Conservation (phyloP, 2,888 invertebrate genomes). For the Pimpla rufipes region DNA sequence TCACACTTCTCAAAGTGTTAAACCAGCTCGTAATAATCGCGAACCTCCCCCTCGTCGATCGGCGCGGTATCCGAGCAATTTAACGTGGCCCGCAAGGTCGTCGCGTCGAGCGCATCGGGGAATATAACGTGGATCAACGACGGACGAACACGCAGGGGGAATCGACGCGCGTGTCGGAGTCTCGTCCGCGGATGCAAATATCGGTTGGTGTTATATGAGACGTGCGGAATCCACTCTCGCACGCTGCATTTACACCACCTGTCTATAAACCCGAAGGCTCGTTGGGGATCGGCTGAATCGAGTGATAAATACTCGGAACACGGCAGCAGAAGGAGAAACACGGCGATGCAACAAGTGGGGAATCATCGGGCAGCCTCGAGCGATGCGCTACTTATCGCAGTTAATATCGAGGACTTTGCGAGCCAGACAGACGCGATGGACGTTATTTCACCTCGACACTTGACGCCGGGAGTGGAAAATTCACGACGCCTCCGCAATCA, state of each 20-base stretch:
- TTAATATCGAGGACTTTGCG: constrained; percentile 62
- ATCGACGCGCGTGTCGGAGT: constrained; percentile 61
- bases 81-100: constrained; percentile 62
- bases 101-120: constrained; percentile 40
- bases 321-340: constrained; percentile 43
- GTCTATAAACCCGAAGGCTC: constrained; percentile 18
- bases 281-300: constrained; percentile 57
- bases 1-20: too few species aligned
- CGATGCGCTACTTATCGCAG: constrained; percentile 67
- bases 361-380: constrained; percentile 51
- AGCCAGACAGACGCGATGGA: constrained; percentile 52
- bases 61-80: constrained; percentile 55
- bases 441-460: constrained; percentile 64
- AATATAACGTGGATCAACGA: too few species aligned
- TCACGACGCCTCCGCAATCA: constrained; percentile 66
- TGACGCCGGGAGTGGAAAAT: constrained; percentile 54
- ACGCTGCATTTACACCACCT: neutral
- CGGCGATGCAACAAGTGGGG: constrained; percentile 58
- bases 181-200: constrained; percentile 43
- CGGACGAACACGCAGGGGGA: constrained; percentile 60
- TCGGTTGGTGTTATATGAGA: constrained; percentile 35
- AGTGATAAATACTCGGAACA: constrained; percentile 66
- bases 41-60: constrained; percentile 27
- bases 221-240: constrained; percentile 10
- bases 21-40: constrained; percentile 24